These are phyloP conservation scores for Megaleporinus macrocephalus DNA, from an alignment of 2,113 vertebrate species.

Conservation along the genomic window DNA sequence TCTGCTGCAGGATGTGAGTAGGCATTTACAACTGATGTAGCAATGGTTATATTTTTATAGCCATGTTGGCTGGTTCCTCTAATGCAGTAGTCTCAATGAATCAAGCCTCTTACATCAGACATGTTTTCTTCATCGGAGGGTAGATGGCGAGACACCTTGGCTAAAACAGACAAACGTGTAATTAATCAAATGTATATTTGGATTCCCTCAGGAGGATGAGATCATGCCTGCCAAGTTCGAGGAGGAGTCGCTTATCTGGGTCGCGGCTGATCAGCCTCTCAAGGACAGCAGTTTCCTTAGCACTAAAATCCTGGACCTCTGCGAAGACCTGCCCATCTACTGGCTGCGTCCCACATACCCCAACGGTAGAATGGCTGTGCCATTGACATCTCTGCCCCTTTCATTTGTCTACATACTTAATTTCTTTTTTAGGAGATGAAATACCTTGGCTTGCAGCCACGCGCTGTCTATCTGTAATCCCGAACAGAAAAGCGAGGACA, in stretches of 20 bases:
- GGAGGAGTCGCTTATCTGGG: conserved; percentile 88
- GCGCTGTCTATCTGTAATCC: neutral
- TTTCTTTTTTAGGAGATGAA: neutral
- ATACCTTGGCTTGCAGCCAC: neutral
- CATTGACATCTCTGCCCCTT: neutral
- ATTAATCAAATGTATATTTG: conserved; percentile 28
- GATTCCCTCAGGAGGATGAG: conserved; percentile 80
- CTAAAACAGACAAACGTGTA: conserved; percentile 3
- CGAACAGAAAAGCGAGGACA: neutral
- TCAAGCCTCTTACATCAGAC: neutral
- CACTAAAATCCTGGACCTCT: conserved; percentile 87
- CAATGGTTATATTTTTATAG: neutral
- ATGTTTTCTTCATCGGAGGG: neutral
- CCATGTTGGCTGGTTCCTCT: neutral
- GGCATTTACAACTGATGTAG: neutral
- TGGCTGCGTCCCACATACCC: conserved; percentile 87
- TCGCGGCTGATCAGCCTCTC: conserved; percentile 85
- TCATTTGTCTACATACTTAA: neutral
- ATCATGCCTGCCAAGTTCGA: conserved; percentile 91
- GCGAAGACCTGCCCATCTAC: conserved; percentile 87
- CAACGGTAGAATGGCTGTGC: conserved; percentile 80
- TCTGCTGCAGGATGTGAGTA: neutral
- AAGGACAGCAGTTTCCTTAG: conserved; percentile 90
- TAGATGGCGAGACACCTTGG: neutral
- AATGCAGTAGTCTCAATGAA: neutral